Evolutionary conservation across 2,113 vertebrate genomes (phyloP), one percentile per base, ranked within the genome.

Genomic region (Symphodus melops): DNA sequence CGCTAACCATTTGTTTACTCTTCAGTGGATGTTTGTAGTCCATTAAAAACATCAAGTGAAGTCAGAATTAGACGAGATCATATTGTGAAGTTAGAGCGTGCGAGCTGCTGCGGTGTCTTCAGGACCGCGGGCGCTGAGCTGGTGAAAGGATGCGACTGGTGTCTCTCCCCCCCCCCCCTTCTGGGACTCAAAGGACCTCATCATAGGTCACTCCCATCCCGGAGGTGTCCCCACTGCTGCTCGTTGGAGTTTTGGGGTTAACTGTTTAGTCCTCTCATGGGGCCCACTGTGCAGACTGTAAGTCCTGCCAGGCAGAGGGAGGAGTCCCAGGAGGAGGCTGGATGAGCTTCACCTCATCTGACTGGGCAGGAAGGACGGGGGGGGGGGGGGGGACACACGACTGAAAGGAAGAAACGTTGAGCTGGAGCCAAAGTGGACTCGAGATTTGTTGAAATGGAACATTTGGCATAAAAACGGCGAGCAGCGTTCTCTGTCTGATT

Each of bases 381-480:
- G 17, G 6, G 10, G 51, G 16, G n/a, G n/a, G n/a, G n/a, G n/a
- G n/a, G n/a, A n/a, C n/a, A n/a, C n/a, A n/a, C n/a, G n/a, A 16
- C 12, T 33, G 23, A 39, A 42, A 57, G 55, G 48, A 41, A 13
- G 36, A 28, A 21, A 46, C 46, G n/a, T 68, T 46, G 69, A 71
- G 39, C 4, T 19, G 12, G 0, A 19, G 74, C 56, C 61, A 75
- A 78, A 67, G 66, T 28, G 49, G 66, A 70, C 52, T 3, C 1
- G 1, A 48, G 54, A n/a, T 68, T 56, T 60, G 60, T 56, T 73
- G 49, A 59, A 74, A 77, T 48, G 65, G 37, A 36, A 6, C n/a
- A 5, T 21, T 33, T 75, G 81, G 67, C 69, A 64, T 46, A 8
- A 42, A 44, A 60, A 65, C 53, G 72, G 19, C 51, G 59, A 44